Conservation (phyloP, 2,113 vertebrate species). For the Salvelinus namaycush region DNA sequence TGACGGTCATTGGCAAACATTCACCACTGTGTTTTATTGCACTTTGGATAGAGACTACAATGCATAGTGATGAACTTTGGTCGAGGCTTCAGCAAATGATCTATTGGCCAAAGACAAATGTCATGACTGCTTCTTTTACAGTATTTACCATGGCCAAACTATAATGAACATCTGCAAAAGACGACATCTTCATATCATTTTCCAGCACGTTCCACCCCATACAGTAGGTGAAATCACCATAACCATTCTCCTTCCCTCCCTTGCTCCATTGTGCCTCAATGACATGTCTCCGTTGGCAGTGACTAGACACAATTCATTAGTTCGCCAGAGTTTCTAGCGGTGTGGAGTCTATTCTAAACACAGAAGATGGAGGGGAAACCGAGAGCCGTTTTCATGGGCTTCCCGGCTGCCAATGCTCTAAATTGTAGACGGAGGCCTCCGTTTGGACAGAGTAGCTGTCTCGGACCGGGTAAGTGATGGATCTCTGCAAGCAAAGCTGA, state of each 20-base stretch:
- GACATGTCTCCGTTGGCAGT: slow-evolving; percentile 46
- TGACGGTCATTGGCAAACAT: too few relatives aligned
- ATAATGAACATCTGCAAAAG: slow-evolving; percentile 66
- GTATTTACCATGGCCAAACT: slow-evolving; percentile 28
- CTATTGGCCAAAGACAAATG: not conserved
- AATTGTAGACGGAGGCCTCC: slow-evolving; percentile 59
- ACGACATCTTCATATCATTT: too few relatives aligned
- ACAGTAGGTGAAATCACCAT: slow-evolving; percentile 36
- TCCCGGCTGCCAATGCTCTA: slow-evolving; percentile 68
- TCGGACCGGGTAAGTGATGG: slow-evolving; percentile 47
- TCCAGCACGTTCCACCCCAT: slow-evolving; percentile 46
- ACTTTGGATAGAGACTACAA: too few relatives aligned
- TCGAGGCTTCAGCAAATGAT: too few relatives aligned
- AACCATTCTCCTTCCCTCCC: not conserved
- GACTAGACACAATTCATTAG: slow-evolving; percentile 34
- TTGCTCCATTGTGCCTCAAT: slow-evolving; percentile 26
- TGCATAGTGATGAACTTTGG: too few relatives aligned
- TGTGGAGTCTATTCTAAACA: slow-evolving; percentile 52
- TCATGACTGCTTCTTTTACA: slow-evolving; percentile 45
- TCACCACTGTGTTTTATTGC: too few relatives aligned
- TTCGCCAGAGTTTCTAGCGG: slow-evolving; percentile 38
- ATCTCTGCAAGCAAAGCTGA: slow-evolving; percentile 58
- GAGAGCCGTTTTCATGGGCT: slow-evolving; percentile 60
- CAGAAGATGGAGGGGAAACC: slow-evolving; percentile 45
- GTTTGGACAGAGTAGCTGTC: slow-evolving; percentile 49